A percentile compares a stretch with the other conserved stretches of the same genome.
These are phyloP conservation scores for Paraplagusia blochii DNA, from an alignment of 2,113 vertebrate species.

Conservation along the genomic window DNA sequence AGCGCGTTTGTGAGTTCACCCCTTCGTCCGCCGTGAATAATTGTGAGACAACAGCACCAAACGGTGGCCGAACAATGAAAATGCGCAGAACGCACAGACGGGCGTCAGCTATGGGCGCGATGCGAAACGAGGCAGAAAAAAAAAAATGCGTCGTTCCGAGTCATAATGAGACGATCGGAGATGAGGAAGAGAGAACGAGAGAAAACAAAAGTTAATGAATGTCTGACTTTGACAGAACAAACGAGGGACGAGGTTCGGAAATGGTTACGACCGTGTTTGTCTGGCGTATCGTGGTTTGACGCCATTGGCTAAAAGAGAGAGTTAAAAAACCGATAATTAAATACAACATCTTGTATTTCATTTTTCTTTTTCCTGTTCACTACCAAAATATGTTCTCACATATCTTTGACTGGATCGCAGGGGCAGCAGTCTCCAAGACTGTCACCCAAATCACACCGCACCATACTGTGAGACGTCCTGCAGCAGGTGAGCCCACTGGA, in stretches of 20 bases:
- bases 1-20: constrained; percentile 20
- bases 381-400: too few relatives aligned
- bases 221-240: constrained; percentile 25
- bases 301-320: constrained; percentile 12
- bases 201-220: constrained; percentile 13
- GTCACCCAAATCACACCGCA: too few relatives aligned
- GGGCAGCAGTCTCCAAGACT: too few relatives aligned
- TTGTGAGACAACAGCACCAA: constrained; percentile 71
- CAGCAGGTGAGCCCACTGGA: too few relatives aligned
- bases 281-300: constrained; percentile 39
- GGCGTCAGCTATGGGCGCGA: too few relatives aligned
- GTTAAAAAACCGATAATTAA: constrained; percentile 34
- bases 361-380: too few relatives aligned
- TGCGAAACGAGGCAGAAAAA: too few relatives aligned
- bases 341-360: constrained; percentile 10
- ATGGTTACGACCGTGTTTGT: constrained; percentile 26
- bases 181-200: not conserved
- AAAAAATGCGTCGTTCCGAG: too few relatives aligned
- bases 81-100: constrained; percentile 28
- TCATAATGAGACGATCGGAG: too few relatives aligned
- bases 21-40: constrained; percentile 36
- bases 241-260: constrained; percentile 9
- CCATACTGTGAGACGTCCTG: too few relatives aligned
- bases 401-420: too few relatives aligned
- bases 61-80: constrained; percentile 53